Percentiles rank a stretch among this genome's conserved stretches.
Conservation (phyloP, 2,797 vertebrate genomes). For the Sebastes minor region DNA sequence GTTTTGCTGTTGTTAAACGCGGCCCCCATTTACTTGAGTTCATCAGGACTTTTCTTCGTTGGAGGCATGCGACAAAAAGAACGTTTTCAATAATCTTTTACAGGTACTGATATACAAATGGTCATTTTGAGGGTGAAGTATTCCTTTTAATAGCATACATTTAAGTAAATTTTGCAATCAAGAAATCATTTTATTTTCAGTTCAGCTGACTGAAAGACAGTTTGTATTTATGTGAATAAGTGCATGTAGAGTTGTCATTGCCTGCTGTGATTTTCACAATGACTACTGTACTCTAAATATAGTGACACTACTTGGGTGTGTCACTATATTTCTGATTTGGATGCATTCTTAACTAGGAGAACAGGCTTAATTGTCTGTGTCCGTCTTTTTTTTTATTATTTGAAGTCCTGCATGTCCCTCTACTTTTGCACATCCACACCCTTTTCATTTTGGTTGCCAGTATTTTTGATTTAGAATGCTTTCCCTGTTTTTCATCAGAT, state of each 20-base stretch:
- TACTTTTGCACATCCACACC: neutral
- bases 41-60: neutral
- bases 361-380: neutral
- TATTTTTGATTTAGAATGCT: neutral
- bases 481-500: conserved; percentile 74
- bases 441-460: neutral
- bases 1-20: neutral
- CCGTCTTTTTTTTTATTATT: neutral
- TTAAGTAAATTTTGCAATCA: too few relatives aligned
- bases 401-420: neutral
- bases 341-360: neutral
- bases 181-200: neutral
- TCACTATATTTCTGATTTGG: neutral
- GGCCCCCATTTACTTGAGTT: neutral
- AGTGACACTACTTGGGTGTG: neutral
- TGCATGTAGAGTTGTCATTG: neutral
- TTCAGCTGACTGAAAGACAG: neutral
- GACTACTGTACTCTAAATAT: too few relatives aligned
- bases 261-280: neutral
- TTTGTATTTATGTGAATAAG: neutral
- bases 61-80: neutral
- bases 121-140: neutral
- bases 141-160: neutral
- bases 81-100: neutral
- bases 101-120: neutral